phyloP scores from a whole-genome alignment of 2,113 vertebrate species.

The Hypanus sabinus region DNA sequence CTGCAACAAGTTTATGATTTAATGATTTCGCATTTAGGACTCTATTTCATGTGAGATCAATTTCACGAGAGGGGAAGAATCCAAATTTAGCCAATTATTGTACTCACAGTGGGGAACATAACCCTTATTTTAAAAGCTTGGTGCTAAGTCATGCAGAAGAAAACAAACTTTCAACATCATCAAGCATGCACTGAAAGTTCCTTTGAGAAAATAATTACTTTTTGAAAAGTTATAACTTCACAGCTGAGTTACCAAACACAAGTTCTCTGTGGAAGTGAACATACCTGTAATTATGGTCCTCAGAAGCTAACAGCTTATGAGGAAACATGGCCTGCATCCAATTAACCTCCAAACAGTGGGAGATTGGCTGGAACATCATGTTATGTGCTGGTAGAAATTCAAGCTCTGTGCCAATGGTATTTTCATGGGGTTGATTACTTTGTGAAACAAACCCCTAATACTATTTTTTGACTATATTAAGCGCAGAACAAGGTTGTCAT shows the following conservation, averaged over 20 bases:
- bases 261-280: neutral
- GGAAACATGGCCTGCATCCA: neutral
- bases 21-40: neutral
- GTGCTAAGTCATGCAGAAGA: neutral
- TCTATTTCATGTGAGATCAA: neutral
- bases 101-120: neutral
- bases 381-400: neutral
- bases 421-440: neutral
- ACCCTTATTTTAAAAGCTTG: neutral
- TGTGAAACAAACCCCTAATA: neutral
- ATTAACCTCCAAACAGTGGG: neutral
- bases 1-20: too few relatives aligned
- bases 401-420: neutral
- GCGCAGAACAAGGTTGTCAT: neutral
- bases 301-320: neutral
- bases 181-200: neutral
- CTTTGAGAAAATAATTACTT: neutral
- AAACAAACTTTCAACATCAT: neutral
- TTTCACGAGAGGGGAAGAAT: neutral
- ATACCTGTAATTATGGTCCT: neutral
- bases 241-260: neutral
- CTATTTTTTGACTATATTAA: slow-evolving; percentile 1
- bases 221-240: neutral
- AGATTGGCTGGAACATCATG: neutral
- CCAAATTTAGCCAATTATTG: neutral